Conservation (phyloP, 1,140 invertebrate genomes). For the Drosophila tsacasi region DNA sequence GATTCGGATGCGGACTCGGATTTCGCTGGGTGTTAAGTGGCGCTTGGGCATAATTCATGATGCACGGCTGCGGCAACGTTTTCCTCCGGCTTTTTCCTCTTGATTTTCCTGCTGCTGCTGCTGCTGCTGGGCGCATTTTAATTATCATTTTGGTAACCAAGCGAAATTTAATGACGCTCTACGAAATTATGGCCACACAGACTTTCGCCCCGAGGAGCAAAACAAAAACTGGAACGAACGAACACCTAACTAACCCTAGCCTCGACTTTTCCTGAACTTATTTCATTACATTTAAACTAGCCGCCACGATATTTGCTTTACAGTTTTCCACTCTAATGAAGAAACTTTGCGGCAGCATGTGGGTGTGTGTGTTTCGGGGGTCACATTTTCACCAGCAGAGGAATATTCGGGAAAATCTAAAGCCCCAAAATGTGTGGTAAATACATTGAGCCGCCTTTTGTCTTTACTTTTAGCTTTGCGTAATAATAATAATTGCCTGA, state of each 20-base stretch:
- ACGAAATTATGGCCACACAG: slow-evolving; percentile 62
- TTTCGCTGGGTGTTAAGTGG: slow-evolving; percentile 43
- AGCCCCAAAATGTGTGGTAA: slow-evolving; percentile 18
- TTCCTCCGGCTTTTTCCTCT: slow-evolving; percentile 11
- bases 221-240: slow-evolving; percentile 5
- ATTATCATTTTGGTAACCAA: slow-evolving; percentile 74
- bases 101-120: slow-evolving; percentile 3
- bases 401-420: slow-evolving; percentile 3
- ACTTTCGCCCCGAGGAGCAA: slow-evolving; percentile 29
- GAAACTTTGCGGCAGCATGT: slow-evolving; percentile 46
- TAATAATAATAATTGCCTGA: slow-evolving; percentile 21
- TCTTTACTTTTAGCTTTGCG: slow-evolving; percentile 1
- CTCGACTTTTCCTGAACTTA: slow-evolving; percentile 49
- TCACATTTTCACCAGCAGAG: slow-evolving; percentile 48
- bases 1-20: slow-evolving; percentile 16
- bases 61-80: slow-evolving; percentile 28
- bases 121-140: slow-evolving; percentile 57
- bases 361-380: slow-evolving; percentile 8
- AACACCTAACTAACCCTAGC: slow-evolving; percentile 29
- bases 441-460: slow-evolving; percentile 31
- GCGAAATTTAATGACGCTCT: slow-evolving; percentile 69
- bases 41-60: slow-evolving; percentile 54
- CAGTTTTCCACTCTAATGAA: slow-evolving; percentile 69
- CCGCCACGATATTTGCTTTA: slow-evolving; percentile 63
- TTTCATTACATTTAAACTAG: slow-evolving; percentile 69